Evolutionary conservation across 2,113 vertebrate genomes (phyloP).

Genomic region (Xenopus laevis): DNA sequence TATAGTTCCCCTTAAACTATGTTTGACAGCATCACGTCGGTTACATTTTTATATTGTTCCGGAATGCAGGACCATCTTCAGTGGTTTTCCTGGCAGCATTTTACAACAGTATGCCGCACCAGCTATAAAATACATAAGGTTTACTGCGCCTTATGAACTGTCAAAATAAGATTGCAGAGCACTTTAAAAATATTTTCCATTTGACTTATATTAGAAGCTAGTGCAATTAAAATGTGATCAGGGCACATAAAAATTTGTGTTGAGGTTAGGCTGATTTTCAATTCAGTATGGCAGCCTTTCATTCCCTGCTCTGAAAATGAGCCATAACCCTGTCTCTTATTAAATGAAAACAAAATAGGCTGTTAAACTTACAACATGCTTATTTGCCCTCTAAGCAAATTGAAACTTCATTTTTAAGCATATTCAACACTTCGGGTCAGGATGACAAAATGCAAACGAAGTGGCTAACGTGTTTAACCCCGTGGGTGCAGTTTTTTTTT

Average conservation of each 20-base stretch:
- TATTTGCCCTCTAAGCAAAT: neutral
- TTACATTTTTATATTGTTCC: too few species aligned
- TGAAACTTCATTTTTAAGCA: neutral
- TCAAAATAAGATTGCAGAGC: too few species aligned
- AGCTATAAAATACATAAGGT: too few species aligned
- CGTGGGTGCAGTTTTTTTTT: neutral
- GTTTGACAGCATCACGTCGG: too few species aligned
- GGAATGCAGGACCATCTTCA: too few species aligned
- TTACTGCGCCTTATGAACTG: neutral
- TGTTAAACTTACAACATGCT: neutral
- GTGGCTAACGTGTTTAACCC: neutral
- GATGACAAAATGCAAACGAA: constrained; percentile 4
- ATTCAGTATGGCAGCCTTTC: neutral
- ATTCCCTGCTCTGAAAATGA: neutral
- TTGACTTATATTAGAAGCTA: too few species aligned
- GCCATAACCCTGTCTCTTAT: neutral
- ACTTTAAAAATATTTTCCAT: too few species aligned
- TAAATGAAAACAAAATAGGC: constrained; percentile 12
- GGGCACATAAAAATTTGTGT: neutral
- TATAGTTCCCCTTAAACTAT: too few species aligned
- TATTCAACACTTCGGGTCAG: neutral
- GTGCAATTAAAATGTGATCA: neutral
- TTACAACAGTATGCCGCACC: too few species aligned
- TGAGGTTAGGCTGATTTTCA: neutral
- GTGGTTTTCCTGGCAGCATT: too few species aligned